Evolutionary conservation across 2,113 vertebrate genomes (phyloP), one percentile per base, ranked within the genome.

Genomic region (Regulus satrapa): DNA sequence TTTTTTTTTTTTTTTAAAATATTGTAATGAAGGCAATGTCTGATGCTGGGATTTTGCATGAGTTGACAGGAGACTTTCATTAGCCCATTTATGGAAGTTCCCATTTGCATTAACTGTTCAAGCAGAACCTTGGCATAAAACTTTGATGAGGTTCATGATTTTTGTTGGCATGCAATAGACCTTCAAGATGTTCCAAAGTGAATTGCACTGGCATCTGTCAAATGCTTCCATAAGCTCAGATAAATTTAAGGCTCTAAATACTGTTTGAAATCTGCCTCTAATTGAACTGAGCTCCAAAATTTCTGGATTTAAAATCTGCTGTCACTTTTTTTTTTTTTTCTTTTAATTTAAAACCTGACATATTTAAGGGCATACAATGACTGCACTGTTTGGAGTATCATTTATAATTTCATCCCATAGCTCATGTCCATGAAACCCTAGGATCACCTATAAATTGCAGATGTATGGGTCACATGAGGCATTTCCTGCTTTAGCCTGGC

Each of bases 61-160:
- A 69, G 34, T 75, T 95, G 85, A 76, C 69, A 89, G 90, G 29
- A n/a, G 45, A 85, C 28, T 72, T 93, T 92, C 88, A 89, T 94
- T 93, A 87, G 90, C 78, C 48, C 29, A 38, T 89, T 94, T 88
- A 71, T 81, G 45, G 48, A 76, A 85, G 49, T 48, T 96, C 69
- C 81, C 58, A 82, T 88, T 91, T 85, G 85, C 74, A 61, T 85
- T 88, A 93, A 85, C 78, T 73, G 28, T 82, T 95, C 85, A 95
- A 89, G 92, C 81, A 95, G 85, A 96, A 93, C 94, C n/a, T 88
- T 79, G 74, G 28, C 49, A 75, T 89, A 92, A 89, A 92, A 82
- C 49, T 91, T 88, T 76, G 81, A 94, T 92, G 78, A 89, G 61
- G 90, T 85, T 93, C 88, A 95, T 95, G 92, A 89, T 64, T 93